Percentiles rank a stretch among this genome's conserved stretches.
Conservation (phyloP, 1,140 invertebrate genomes). For the Heliconius melpomene region DNA sequence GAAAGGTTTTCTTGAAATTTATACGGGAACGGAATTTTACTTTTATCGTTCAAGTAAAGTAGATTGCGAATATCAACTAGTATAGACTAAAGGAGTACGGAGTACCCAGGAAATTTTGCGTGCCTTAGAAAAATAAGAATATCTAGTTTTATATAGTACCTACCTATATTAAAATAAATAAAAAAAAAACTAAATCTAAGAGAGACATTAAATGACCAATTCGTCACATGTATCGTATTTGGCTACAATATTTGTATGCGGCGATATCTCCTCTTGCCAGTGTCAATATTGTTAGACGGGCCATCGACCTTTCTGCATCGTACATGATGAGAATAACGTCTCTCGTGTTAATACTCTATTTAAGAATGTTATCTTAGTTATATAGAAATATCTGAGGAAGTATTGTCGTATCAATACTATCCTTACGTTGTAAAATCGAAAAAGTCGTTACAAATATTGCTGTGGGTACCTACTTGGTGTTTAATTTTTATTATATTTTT, state of each 20-base stretch:
- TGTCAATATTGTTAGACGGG: slow-evolving; percentile 75
- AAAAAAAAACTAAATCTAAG: not conserved
- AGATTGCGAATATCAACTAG: too few species aligned
- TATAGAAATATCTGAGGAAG: slow-evolving; percentile 32
- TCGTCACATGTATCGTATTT: slow-evolving; percentile 62
- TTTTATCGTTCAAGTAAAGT: too few species aligned
- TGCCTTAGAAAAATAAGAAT: too few species aligned
- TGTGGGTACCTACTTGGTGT: not conserved
- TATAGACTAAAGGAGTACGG: too few species aligned
- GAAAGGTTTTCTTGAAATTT: too few species aligned
- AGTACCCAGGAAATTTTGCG: too few species aligned
- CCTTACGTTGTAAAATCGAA: slow-evolving; percentile 9
- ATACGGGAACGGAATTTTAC: too few species aligned
- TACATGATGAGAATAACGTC: slow-evolving; percentile 53
- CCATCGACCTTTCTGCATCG: slow-evolving; percentile 61
- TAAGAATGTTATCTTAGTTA: slow-evolving; percentile 32
- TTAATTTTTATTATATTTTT: not conserved
- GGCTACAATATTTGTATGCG: slow-evolving; percentile 70
- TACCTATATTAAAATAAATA: too few species aligned
- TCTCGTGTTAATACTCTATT: slow-evolving; percentile 42
- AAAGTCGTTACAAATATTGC: not conserved
- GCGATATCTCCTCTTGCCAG: slow-evolving; percentile 67
- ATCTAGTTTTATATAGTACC: too few species aligned
- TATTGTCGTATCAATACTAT: slow-evolving; percentile 28
- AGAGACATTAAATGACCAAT: slow-evolving; percentile 25